Evolutionary conservation across 2,888 invertebrate genomes (phyloP), one percentile per base, ranked within the genome.

Genomic region (Agonum fuliginosum): DNA sequence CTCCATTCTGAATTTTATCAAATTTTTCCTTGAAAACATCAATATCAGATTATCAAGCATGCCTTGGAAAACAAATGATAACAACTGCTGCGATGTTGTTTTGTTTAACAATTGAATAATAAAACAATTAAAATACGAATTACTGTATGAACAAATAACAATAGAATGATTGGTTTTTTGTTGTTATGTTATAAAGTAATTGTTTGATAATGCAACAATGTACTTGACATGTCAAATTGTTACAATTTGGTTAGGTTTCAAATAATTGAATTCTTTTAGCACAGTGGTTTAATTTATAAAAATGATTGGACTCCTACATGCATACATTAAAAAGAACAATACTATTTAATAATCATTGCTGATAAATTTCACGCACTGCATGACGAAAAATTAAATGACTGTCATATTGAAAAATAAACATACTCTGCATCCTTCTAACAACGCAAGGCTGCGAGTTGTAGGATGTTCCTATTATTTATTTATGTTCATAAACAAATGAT

Each of bases 1-100:
- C 30, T 77, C 77, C 77, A 77, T 77, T 30, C 22, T 58, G 54
- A 62, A 62, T n/a, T n/a, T n/a, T n/a, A n/a, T n/a, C n/a, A n/a
- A n/a, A n/a, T n/a, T n/a, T n/a, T n/a, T n/a, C n/a, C n/a, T n/a
- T n/a, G 30, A 12, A 27, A 62, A 17, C 27, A 62, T 17, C 14
- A 51, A 24, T 24, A 24, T 27, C 54, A 54, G 27, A 24, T 54
- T 54, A 3, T 3, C 10, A 46, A 46, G 12, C 19, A 54, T 30
- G 12, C 37, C 14, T 12, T 24, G 20, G 20, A 43, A 54, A 67
- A 41, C 20, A 41, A 67, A 67, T 17, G 65, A 19, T 37, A 19
- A 19, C 17, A n/a, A n/a, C n/a, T 27, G 37, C n/a, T 37, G 17
- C 12, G 24, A 20, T 22, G 54, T 24, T 22, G 24, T 54, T 54